Conservation (phyloP, 2,888 invertebrate genomes). For the Scaptomyza flava region DNA sequence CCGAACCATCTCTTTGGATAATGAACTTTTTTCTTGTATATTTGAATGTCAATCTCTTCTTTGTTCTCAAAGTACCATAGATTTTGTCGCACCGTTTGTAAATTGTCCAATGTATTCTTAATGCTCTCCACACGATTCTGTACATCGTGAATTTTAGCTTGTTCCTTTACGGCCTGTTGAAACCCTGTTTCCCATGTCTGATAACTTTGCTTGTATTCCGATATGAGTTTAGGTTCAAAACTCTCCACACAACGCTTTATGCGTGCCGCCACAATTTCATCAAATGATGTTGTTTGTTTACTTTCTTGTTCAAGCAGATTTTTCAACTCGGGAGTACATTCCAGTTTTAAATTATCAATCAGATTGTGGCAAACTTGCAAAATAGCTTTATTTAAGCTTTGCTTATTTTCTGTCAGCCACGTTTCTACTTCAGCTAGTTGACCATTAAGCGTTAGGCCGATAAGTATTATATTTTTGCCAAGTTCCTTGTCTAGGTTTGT, state of each 20-base stretch:
- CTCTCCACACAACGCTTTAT: constrained; percentile 69
- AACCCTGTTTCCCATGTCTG: constrained; percentile 73
- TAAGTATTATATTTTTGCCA: constrained; percentile 86
- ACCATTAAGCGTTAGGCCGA: constrained; percentile 88
- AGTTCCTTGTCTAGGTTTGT: constrained; percentile 80
- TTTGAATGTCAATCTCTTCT: constrained; percentile 89
- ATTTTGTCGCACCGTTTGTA: constrained; percentile 87
- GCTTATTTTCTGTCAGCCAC: constrained; percentile 13
- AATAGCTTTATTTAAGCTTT: constrained; percentile 31
- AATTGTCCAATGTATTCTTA: constrained; percentile 85
- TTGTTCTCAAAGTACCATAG: constrained; percentile 93
- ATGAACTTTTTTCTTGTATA: constrained; percentile 86
- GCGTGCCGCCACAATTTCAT: constrained; percentile 82
- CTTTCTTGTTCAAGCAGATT: constrained; percentile 69
- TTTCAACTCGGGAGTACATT: constrained; percentile 40
- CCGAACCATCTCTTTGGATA: constrained; percentile 84
- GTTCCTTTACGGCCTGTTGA: constrained; percentile 84
- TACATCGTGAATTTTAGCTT: constrained; percentile 88
- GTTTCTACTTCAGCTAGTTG: constrained; percentile 86
- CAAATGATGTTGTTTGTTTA: constrained; percentile 45
- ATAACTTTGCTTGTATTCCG: constrained; percentile 68
- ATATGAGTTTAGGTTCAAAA: constrained; percentile 79
- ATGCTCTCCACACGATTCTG: constrained; percentile 86
- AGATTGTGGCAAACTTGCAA: constrained; percentile 26
- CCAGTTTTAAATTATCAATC: constrained; percentile 18